These are phyloP conservation scores for Ondatra zibethicus DNA, from an alignment of 2,113 vertebrate genomes.

Conservation along the genomic window DNA sequence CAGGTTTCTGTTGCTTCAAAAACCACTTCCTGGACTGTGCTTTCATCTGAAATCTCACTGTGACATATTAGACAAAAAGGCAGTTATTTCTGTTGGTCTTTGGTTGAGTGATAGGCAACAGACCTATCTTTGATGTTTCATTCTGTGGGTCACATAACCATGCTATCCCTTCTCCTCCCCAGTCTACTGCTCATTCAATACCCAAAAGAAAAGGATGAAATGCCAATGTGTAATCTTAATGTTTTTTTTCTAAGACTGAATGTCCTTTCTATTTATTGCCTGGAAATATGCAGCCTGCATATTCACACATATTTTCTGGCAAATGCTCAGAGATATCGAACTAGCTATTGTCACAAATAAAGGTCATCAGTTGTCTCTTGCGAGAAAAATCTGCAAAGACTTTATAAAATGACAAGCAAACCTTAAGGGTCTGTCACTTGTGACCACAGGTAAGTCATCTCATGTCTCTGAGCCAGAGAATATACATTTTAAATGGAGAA, in stretches of 20 bases:
- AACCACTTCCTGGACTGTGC: slow-evolving; percentile 70
- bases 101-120: slow-evolving; percentile 65
- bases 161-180: neutral
- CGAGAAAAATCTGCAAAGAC: neutral
- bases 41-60: slow-evolving; percentile 79
- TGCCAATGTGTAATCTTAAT: neutral
- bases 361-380: neutral
- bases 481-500: neutral
- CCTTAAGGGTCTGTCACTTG: slow-evolving; percentile 39
- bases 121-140: neutral
- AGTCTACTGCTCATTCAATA: neutral
- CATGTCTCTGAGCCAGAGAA: neutral
- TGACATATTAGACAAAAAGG: slow-evolving; percentile 64
- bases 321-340: neutral
- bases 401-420: slow-evolving; percentile 20
- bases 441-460: slow-evolving; percentile 31
- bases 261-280: neutral
- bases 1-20: slow-evolving; percentile 74
- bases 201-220: slow-evolving; percentile 10
- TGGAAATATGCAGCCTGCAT: neutral
- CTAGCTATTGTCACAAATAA: neutral
- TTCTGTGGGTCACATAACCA: slow-evolving; percentile 29
- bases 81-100: slow-evolving; percentile 78
- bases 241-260: slow-evolving; percentile 10
- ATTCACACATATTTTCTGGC: neutral